Base-by-base conservation (phyloP, 2,113 vertebrate species). In the Otolemur garnettii region DNA sequence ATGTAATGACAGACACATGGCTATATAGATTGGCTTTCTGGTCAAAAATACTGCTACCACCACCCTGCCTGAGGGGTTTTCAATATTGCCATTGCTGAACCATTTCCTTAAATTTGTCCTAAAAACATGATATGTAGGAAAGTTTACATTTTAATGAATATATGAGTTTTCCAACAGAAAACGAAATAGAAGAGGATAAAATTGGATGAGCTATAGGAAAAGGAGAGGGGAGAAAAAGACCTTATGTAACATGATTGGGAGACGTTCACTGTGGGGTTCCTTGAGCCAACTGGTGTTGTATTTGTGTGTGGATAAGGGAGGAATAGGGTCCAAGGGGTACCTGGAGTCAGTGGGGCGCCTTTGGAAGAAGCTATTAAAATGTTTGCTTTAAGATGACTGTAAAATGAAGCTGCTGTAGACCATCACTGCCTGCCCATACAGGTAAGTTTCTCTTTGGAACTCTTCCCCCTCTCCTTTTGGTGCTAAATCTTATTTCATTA, bases 401-500 rank as follows among this genome's bases (percentile, higher is more conserved):
- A 66, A 85, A 83, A 33, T 82, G 69, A 87, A 79, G 4, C 60
- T 85, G 72, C 22, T 81, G 8, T 79, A 72, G 22, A 81, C 13
- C 13, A 55, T 50, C 59, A 53, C 28, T 68, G 33, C 69, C 28
- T 68, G 33, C 69, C 80, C 26, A 90, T 22, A 60, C 12, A 59
- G 38, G 7, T 71, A 38, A 13, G 60, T 90, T 91, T 81, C 35
- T 89, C 19, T 93, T 93, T 22, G 74, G 11, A 96, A 94, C 28
- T 90, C 38, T 89, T 80, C 79, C 28, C 15, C 21, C 18, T 72
- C 64, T 97, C 66, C 86, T 74, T 91, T 95, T 95, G 24, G 45
- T 78, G 30, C n/a, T 78, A 59, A 90, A 83, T 66, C 68, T 97
- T 85, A 86, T 88, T 96, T 87, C 91, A 17, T 72, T 42, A 62